Conservation (phyloP, 2,113 vertebrate genomes). For the Mustela nigripes region DNA sequence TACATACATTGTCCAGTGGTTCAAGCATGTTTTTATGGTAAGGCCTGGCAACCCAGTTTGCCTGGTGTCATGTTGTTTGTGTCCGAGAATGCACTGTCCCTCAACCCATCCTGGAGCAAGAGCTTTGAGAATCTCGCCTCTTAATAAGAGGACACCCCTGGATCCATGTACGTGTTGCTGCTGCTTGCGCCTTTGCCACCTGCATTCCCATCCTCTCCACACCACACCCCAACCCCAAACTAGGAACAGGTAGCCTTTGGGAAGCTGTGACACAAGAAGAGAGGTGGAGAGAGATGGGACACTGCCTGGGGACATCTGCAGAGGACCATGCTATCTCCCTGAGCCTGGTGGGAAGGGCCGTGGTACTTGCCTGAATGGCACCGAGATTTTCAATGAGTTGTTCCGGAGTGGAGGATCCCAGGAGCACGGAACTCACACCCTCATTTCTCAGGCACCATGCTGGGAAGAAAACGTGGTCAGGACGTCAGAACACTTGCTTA, state of each 20-base stretch:
- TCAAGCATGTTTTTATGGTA: background rate
- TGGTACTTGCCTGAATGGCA: conserved; percentile 95
- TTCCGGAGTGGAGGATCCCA: conserved; percentile 97
- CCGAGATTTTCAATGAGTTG: conserved; percentile 98
- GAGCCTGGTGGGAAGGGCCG: background rate
- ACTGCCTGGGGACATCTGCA: background rate
- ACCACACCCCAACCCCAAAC: background rate
- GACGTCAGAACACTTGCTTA: background rate
- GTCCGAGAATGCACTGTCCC: background rate
- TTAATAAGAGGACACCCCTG: background rate
- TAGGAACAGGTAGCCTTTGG: background rate
- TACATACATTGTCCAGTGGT: background rate
- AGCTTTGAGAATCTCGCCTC: background rate
- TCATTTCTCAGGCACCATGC: conserved; percentile 99
- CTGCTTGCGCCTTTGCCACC: background rate
- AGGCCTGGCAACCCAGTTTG: background rate
- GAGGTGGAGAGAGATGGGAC: background rate
- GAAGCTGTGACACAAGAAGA: background rate
- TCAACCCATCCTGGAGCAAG: background rate
- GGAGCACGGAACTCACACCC: conserved; percentile 97
- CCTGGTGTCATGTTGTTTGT: background rate
- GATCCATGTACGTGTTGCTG: no score
- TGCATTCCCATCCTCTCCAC: background rate
- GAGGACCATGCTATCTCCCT: background rate
- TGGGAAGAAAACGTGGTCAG: conserved; percentile 81